Evolutionary conservation across 2,888 invertebrate species (phyloP), one percentile per base, ranked within the genome.

Genomic region (Lepidochrysops patricia): DNA sequence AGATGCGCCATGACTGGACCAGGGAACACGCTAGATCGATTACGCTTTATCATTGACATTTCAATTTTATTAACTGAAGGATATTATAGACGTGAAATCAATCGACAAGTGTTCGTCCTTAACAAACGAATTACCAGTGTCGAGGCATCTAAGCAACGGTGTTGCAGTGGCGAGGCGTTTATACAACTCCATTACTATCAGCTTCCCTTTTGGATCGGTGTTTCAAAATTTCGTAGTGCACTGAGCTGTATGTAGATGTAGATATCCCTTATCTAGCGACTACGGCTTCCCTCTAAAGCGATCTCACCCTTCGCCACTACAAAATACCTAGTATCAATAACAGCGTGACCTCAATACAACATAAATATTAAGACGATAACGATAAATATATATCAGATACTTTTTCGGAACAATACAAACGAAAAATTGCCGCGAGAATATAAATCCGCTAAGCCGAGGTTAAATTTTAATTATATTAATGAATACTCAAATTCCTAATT

Each of bases 361-460:
- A 7, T 43, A 3, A 6, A 9, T 19, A 12, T 3, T 9, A 7
- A 4, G 3, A 9, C 4, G 9, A 9, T 43, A 23, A 19, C 43
- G 43, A 43, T 43, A 43, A 43, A 19, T 19, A 5, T 43, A 12
- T 43, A 43, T 15, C 9, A 23, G 43, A 43, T 43, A 43, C 43
- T 43, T 43, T 43, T 19, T 43, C 12, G 43, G 9, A 43, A 43
- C 43, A 43, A 43, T 43, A 43, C 19, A 9, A 23, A 9, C 43
- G 12, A 19, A 19, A 43, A 43, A 43, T 26, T 50, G 26, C 13
- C 15, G 26, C 25, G 25, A 26, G 50, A 50, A 50, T n/a, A 50
- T 50, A 50, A 50, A n/a, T 68, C 67, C 65, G 65, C 66, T 58
- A 50, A 48, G 49, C 66, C 62, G 25, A 27, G 43, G 27, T 12